These are phyloP conservation scores for Spea bombifrons DNA, from an alignment of 2,113 vertebrate species.

Conservation along the genomic window DNA sequence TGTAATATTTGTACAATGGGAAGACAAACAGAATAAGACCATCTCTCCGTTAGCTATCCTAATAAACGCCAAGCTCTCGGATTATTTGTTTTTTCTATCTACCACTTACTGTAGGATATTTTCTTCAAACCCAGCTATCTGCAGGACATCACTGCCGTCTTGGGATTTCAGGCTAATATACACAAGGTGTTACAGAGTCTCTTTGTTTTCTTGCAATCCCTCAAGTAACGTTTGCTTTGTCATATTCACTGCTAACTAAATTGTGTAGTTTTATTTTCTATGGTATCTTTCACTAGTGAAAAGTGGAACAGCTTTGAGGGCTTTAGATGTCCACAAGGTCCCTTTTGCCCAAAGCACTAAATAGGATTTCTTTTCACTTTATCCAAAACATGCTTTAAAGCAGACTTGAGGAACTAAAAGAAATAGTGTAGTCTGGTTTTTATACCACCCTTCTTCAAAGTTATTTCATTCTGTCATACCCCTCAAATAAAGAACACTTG, in stretches of 20 bases:
- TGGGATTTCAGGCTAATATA: neutral
- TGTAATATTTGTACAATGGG: conserved; percentile 33
- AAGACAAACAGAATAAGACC: conserved; percentile 25
- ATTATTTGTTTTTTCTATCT: neutral
- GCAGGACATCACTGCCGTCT: neutral
- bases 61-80: neutral
- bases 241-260: neutral
- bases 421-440: too few species aligned
- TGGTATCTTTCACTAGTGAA: too few species aligned
- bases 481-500: too few species aligned
- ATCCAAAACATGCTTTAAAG: too few species aligned
- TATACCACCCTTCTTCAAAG: too few species aligned
- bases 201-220: neutral
- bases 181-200: neutral
- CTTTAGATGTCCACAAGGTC: too few species aligned
- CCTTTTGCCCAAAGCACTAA: too few species aligned
- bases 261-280: too few species aligned
- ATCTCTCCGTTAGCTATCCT: neutral
- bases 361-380: too few species aligned
- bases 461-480: too few species aligned
- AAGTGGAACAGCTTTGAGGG: too few species aligned
- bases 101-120: neutral
- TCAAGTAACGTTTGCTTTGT: neutral
- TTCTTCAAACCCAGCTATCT: conserved; percentile 4
- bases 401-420: too few species aligned